A percentile compares a stretch with the other conserved stretches of the same genome.
phyloP scores from a whole-genome alignment of 2,113 vertebrate genomes.

The Entosphenus tridentatus region DNA sequence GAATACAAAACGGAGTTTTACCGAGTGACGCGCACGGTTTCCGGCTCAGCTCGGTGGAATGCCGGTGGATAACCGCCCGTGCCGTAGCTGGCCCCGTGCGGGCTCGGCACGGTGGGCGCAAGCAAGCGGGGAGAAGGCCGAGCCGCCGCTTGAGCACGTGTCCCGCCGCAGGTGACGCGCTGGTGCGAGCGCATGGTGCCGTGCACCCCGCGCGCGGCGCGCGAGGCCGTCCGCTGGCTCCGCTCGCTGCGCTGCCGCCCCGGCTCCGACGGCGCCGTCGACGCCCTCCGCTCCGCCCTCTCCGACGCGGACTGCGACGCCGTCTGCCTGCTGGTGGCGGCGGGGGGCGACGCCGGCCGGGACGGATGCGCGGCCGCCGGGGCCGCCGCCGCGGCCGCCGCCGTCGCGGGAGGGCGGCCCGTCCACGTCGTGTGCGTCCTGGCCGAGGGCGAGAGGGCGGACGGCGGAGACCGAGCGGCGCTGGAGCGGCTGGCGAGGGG shows the following conservation, averaged over 20 bases:
- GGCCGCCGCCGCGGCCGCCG: neutral
- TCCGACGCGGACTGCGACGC: constrained; percentile 6
- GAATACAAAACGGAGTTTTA: neutral
- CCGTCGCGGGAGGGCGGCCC: neutral
- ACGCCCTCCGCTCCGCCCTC: neutral
- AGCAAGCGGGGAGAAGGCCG: neutral
- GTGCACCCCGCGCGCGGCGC: neutral
- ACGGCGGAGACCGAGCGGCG: neutral
- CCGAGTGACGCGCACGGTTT: neutral
- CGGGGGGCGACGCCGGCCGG: accelerated
- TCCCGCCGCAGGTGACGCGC: constrained; percentile 8
- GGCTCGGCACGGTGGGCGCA: neutral
- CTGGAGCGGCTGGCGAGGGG: neutral
- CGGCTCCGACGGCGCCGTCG: accelerated
- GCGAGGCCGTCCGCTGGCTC: constrained; percentile 10
- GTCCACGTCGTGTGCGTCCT: neutral
- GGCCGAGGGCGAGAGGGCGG: neutral
- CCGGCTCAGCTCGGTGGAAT: neutral
- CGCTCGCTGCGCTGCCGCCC: neutral
- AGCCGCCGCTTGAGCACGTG: neutral
- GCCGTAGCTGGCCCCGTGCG: neutral
- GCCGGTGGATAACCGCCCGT: too few relatives aligned
- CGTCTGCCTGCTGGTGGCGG: neutral
- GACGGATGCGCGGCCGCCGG: neutral
- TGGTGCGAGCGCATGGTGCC: neutral